A percentile compares a stretch with the other conserved stretches of the same genome.
phyloP scores from a whole-genome alignment of 2,113 vertebrate species.

The Scolopax mira region DNA sequence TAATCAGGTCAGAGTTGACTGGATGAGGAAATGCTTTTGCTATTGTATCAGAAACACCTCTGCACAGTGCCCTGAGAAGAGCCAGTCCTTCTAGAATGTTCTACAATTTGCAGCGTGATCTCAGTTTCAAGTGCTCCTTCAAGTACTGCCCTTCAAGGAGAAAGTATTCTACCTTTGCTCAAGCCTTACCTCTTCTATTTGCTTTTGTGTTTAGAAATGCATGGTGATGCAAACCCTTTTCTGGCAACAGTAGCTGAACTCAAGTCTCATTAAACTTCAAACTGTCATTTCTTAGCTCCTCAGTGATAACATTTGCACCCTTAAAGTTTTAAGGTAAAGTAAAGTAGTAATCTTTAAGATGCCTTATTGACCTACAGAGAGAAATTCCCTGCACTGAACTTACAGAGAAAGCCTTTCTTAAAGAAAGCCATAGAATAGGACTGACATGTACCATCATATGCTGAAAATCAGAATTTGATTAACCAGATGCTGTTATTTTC shows the following conservation, averaged over 20 bases:
- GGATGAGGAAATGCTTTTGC: neutral
- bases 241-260: neutral
- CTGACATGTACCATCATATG: neutral
- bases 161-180: neutral
- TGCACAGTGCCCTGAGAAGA: neutral
- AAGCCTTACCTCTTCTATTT: neutral
- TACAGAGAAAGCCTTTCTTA: neutral
- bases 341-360: neutral
- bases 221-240: neutral
- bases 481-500: slow-evolving; percentile 43
- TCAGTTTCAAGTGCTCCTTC: neutral
- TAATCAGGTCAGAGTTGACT: neutral
- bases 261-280: neutral
- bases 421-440: neutral
- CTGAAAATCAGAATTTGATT: neutral
- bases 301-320: neutral
- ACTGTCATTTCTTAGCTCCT: neutral
- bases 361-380: neutral
- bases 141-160: neutral
- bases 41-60: neutral
- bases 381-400: neutral
- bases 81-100: neutral
- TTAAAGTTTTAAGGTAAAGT: neutral
- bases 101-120: neutral
- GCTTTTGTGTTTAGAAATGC: neutral